Evolutionary conservation across 1,140 invertebrate genomes (phyloP).

Genomic region (Calliopsis andreniformis): DNA sequence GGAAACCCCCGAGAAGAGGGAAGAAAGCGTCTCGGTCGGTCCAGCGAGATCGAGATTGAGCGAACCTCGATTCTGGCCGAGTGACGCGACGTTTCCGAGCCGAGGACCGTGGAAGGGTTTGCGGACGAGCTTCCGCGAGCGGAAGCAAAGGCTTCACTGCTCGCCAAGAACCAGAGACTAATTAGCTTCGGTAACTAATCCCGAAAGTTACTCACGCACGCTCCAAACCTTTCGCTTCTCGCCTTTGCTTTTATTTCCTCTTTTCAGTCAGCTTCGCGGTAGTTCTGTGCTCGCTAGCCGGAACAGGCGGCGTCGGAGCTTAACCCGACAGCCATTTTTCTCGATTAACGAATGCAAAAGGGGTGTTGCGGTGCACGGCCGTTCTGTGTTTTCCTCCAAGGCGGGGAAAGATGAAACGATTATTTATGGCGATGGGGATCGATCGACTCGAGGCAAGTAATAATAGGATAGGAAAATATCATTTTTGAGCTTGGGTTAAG

Average conservation of each 20-base stretch:
- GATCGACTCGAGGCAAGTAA: neutral
- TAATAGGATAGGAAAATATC: neutral
- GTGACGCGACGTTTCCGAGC: neutral
- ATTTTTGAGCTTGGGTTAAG: conserved; percentile 16
- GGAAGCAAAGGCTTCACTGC: conserved; percentile 25
- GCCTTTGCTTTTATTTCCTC: neutral
- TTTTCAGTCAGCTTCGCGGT: no score
- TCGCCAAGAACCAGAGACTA: conserved; percentile 30
- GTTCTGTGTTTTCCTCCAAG: neutral
- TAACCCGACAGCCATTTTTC: conserved; percentile 19
- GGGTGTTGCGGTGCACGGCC: neutral
- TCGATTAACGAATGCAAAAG: neutral
- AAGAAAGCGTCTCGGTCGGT: neutral
- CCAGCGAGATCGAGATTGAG: neutral
- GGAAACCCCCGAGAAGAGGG: neutral
- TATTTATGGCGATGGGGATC: neutral
- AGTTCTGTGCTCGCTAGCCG: neutral
- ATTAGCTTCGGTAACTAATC: conserved; percentile 24
- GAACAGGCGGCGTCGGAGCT: conserved; percentile 20
- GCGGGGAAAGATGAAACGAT: neutral
- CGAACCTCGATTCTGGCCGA: neutral
- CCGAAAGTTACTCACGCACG: conserved; percentile 17
- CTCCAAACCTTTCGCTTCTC: neutral
- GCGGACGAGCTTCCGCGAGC: neutral
- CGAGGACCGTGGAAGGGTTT: conserved; percentile 1